A percentile compares a stretch with the other conserved stretches of the same genome.
These are phyloP conservation scores for Macaria notata DNA, from an alignment of 2,888 invertebrate genomes.

Conservation along the genomic window DNA sequence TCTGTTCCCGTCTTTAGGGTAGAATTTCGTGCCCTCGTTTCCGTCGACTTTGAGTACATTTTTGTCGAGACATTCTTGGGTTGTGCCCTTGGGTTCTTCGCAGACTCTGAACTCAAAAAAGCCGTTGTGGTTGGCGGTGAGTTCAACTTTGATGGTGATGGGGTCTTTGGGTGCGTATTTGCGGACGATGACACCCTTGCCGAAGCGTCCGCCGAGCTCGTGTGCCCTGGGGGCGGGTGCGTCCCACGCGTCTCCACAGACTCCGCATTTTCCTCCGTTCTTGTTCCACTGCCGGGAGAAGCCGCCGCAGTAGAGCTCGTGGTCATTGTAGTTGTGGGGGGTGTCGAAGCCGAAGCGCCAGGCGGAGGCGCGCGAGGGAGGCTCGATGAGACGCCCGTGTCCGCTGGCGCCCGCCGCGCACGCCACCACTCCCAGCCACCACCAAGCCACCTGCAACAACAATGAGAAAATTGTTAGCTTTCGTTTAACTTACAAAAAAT, in stretches of 20 bases:
- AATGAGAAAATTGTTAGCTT: not conserved
- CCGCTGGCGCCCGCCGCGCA: slow-evolving; percentile 63
- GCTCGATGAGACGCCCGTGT: slow-evolving; percentile 91
- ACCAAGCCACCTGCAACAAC: slow-evolving; percentile 62
- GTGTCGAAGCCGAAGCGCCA: slow-evolving; percentile 95
- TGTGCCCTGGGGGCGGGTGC: slow-evolving; percentile 86
- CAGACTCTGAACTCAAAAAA: slow-evolving; percentile 93
- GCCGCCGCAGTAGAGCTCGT: slow-evolving; percentile 94
- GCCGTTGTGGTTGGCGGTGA: slow-evolving; percentile 94
- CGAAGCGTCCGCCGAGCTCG: slow-evolving; percentile 92
- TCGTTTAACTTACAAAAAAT: no score
- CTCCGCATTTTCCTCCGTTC: slow-evolving; percentile 92
- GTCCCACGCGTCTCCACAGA: slow-evolving; percentile 94
- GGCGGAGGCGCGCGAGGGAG: slow-evolving; percentile 92
- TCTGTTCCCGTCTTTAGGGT: slow-evolving; percentile 89
- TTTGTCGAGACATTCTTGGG: slow-evolving; percentile 90
- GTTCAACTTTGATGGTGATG: slow-evolving; percentile 88
- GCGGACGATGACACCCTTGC: slow-evolving; percentile 91
- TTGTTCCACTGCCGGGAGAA: slow-evolving; percentile 91
- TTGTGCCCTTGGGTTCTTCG: slow-evolving; percentile 86
- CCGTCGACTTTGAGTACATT: slow-evolving; percentile 83
- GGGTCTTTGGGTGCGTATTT: slow-evolving; percentile 86
- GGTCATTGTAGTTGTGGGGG: slow-evolving; percentile 94
- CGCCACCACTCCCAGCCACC: slow-evolving; percentile 53
- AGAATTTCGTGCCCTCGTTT: slow-evolving; percentile 83